Conservation (phyloP, 2,797 vertebrate species). For the Acipenser transmontanus region DNA sequence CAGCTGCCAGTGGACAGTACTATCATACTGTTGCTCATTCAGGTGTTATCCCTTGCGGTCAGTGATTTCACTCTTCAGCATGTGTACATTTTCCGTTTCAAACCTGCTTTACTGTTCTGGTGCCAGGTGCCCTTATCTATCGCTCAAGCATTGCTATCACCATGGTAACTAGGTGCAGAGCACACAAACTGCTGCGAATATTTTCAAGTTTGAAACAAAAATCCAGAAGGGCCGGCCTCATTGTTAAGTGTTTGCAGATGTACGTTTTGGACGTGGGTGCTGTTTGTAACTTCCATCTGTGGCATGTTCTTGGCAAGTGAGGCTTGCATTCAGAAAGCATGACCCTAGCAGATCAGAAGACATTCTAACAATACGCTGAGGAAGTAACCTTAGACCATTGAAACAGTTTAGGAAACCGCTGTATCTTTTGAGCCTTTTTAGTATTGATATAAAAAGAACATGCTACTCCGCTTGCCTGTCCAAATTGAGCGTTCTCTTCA, state of each 20-base stretch:
- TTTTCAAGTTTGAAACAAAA: slow-evolving; percentile 62
- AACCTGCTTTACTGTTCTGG: slow-evolving; percentile 37
- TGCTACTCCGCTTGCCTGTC: background rate
- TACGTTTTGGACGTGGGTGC: slow-evolving; percentile 59
- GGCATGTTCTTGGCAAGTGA: slow-evolving; percentile 49
- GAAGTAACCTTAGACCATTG: slow-evolving; percentile 35
- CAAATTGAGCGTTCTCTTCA: background rate
- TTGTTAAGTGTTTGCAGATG: slow-evolving; percentile 65
- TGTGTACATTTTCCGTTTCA: slow-evolving; percentile 43
- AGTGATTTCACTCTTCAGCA: slow-evolving; percentile 28
- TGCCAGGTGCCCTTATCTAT: slow-evolving; percentile 27
- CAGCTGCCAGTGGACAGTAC: no score
- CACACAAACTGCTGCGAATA: slow-evolving; percentile 50
- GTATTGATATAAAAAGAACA: slow-evolving; percentile 14
- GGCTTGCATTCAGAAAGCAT: slow-evolving; percentile 31
- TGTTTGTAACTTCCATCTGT: slow-evolving; percentile 55
- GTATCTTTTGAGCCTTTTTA: slow-evolving; percentile 31
- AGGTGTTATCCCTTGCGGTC: no score
- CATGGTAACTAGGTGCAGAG: slow-evolving; percentile 64
- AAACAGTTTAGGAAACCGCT: slow-evolving; percentile 34
- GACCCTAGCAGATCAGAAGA: slow-evolving; percentile 41
- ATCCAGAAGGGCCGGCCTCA: slow-evolving; percentile 37
- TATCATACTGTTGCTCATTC: background rate
- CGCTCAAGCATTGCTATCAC: slow-evolving; percentile 48
- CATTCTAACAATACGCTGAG: slow-evolving; percentile 33